These are phyloP conservation scores for Tridacna crocea DNA, from an alignment of 2,888 invertebrate genomes.

Conservation along the genomic window DNA sequence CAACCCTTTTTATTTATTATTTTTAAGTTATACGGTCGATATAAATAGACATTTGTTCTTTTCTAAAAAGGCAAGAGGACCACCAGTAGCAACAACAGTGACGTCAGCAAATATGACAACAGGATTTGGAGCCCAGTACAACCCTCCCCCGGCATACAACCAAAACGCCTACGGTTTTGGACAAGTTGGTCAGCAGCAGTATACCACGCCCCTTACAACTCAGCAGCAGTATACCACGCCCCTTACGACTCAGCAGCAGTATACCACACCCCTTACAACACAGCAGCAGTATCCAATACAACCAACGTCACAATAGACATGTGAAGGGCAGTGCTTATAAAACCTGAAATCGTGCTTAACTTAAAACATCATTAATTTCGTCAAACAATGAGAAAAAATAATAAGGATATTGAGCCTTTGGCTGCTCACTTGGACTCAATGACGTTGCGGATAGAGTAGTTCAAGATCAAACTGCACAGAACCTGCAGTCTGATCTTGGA, in stretches of 20 bases:
- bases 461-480: no score
- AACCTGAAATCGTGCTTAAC: no score
- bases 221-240: neutral
- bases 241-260: neutral
- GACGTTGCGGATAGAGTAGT: no score
- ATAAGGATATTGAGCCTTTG: no score
- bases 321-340: neutral
- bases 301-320: neutral
- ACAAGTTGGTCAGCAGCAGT: neutral
- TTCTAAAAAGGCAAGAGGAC: neutral
- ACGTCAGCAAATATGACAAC: neutral
- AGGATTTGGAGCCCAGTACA: neutral
- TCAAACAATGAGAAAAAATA: no score
- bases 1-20: no score
- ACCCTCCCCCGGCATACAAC: conserved; percentile 13
- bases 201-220: neutral
- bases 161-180: conserved; percentile 7
- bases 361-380: no score
- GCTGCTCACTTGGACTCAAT: no score
- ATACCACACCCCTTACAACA: neutral
- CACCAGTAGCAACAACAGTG: neutral
- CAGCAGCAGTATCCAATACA: neutral
- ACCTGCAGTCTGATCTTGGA: no score
- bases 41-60: no score
- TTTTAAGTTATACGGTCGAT: no score